Evolutionary conservation across 2,888 invertebrate species (phyloP), one percentile per base, ranked within the genome.

Genomic region (Chironomus riparius): DNA sequence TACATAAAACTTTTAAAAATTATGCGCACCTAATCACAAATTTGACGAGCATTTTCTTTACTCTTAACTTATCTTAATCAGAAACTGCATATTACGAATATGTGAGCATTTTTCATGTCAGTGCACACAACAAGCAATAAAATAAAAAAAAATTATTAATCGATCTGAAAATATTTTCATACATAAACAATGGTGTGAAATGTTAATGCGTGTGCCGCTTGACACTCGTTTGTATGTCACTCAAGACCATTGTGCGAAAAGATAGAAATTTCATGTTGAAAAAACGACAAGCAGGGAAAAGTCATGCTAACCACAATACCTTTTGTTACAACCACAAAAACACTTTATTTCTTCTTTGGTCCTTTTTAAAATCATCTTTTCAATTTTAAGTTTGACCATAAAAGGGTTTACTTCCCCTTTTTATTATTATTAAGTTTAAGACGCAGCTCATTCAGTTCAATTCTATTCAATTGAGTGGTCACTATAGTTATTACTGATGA

Each of bases 131-230:
- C 65, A 65, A 21, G 3, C 62, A 62, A 13, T 4, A 50, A 13
- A 50, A 50, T 50, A 15, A 50, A 48, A n/a, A n/a, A 15, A 18
- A 5, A 7, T 21, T 24, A 38, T 65, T 65, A 24, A 65, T 65
- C 65, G 65, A 65, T 65, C 65, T 24, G 7, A 22, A 22, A 65
- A 13, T 65, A 13, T 65, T 65, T 62, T 18, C 56, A 56, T 15
- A 56, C 6, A 15, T 18, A 22, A 65, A 65, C 65, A 65, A 65
- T 65, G 22, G 65, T 65, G 65, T 65, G 65, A 65, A 65, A 65
- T 21, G 65, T 22, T 65, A 13, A 65, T 65, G 65, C 65, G 65
- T 65, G 65, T 65, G 65, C 65, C 65, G 21, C 15, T 65, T 65
- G 65, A 13, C 65, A 65, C 18, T 13, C 22, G 13, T 65, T 22